Percentiles rank a stretch among this genome's conserved stretches.
phyloP scores from a whole-genome alignment of 1,140 invertebrate species.

The Harpegnathos saltator region DNA sequence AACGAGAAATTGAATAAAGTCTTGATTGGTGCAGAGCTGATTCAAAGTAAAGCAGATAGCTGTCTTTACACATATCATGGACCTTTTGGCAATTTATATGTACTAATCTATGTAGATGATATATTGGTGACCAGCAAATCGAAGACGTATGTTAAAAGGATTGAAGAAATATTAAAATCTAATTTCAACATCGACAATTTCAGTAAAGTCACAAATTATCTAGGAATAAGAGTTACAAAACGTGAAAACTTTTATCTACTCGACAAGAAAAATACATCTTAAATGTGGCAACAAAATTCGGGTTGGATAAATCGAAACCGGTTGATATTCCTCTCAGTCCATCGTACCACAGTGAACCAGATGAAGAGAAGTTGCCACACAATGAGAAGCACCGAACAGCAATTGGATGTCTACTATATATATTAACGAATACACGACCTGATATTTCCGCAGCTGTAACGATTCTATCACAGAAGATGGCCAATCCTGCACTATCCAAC shows the following conservation, averaged over 20 bases:
- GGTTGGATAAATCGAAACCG: neutral
- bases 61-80: neutral
- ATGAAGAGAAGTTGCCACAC: neutral
- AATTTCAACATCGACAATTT: too few relatives aligned
- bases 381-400: neutral
- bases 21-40: constrained; percentile 68
- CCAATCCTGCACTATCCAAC: neutral
- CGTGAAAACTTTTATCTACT: too few relatives aligned
- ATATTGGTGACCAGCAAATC: neutral
- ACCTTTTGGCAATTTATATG: too few relatives aligned
- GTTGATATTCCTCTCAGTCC: neutral
- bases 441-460: constrained; percentile 66
- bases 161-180: too few relatives aligned
- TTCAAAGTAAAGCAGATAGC: neutral
- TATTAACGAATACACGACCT: neutral
- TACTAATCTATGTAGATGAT: too few relatives aligned
- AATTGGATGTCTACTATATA: neutral
- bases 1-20: constrained; percentile 70
- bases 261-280: too few relatives aligned
- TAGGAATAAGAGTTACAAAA: too few relatives aligned
- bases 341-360: neutral
- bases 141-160: too few relatives aligned
- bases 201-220: too few relatives aligned
- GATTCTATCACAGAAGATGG: neutral
- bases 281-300: too few relatives aligned